Conservation (phyloP, 2,113 vertebrate genomes). For the Litocranius walleri region DNA sequence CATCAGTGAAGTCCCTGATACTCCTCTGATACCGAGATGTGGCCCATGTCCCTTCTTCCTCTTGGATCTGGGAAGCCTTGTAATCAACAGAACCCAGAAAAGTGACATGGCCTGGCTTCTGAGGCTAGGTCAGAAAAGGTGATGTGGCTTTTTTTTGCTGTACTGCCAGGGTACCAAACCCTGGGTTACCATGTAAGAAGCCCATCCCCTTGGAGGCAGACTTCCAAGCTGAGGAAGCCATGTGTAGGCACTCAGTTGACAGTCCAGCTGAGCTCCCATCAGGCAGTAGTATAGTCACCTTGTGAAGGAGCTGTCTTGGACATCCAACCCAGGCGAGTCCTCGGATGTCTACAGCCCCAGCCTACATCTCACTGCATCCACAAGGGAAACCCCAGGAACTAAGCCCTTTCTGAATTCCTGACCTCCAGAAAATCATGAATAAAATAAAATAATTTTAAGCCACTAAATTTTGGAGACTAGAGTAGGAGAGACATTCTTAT, state of each 20-base stretch:
- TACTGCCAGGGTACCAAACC: not conserved
- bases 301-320: too few species aligned
- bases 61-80: not conserved
- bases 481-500: not conserved
- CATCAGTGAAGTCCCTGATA: not conserved
- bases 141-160: not conserved
- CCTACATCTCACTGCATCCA: not conserved
- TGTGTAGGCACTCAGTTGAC: fast-evolving
- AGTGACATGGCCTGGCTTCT: not conserved
- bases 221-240: not conserved
- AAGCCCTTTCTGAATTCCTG: not conserved
- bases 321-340: fast-evolving
- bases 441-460: not conserved
- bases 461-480: not conserved
- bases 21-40: not conserved
- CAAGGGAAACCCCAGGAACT: not conserved
- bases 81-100: not conserved
- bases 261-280: not conserved
- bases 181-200: too few species aligned
- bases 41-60: fast-evolving
- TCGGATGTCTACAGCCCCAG: not conserved
- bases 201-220: not conserved
- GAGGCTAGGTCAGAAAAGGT: not conserved
- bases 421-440: not conserved
- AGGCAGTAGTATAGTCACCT: not conserved